Conservation (phyloP, 2,113 vertebrate species). For the Oreochromis aureus region DNA sequence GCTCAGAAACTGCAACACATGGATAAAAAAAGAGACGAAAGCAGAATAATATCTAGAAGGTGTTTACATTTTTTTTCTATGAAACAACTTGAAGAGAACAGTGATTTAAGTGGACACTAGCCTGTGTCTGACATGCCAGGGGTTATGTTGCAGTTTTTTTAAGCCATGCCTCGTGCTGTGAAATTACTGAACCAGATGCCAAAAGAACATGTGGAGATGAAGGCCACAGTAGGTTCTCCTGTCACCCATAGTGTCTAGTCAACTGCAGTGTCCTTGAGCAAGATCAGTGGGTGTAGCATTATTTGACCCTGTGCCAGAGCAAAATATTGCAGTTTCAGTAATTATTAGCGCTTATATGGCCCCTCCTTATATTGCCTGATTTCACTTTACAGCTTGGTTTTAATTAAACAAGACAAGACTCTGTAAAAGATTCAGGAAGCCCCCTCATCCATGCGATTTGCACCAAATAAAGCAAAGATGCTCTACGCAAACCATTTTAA, state of each 20-base stretch:
- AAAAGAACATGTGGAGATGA: constrained; percentile 1
- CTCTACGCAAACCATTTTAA: not conserved
- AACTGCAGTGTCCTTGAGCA: constrained; percentile 18
- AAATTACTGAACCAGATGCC: constrained; percentile 8
- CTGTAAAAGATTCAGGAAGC: not conserved
- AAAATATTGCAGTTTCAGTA: not conserved
- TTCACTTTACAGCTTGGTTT: not conserved
- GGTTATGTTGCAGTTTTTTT: not conserved
- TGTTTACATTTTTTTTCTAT: not conserved
- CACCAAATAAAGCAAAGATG: not conserved
- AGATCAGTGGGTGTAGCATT: constrained; percentile 4
- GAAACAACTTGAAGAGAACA: not conserved
- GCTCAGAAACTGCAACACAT: not conserved
- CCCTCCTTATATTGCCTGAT: not conserved
- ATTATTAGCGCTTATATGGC: not conserved
- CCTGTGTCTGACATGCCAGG: not conserved
- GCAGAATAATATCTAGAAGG: not conserved
- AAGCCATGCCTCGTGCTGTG: not conserved
- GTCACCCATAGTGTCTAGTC: not conserved
- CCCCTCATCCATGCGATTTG: not conserved
- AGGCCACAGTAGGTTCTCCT: not conserved
- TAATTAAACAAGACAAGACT: not conserved
- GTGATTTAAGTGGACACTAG: constrained; percentile 13
- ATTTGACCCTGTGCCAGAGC: constrained; percentile 10
- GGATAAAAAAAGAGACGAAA: not conserved